Conservation (phyloP, 2,888 invertebrate genomes). For the Noctua pronuba region DNA sequence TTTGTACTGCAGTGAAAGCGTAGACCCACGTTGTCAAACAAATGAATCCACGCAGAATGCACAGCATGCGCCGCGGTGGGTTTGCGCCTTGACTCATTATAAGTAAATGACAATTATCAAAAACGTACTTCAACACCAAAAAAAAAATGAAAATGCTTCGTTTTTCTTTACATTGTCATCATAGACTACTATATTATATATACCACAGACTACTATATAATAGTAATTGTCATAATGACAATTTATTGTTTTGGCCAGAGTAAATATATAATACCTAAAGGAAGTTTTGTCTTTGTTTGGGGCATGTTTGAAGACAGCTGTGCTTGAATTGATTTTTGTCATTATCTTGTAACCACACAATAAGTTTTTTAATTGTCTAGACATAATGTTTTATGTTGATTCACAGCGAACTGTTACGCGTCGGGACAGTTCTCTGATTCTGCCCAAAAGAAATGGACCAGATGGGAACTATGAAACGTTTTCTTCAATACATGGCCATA, state of each 20-base stretch:
- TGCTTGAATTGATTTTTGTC: neutral
- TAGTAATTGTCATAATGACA: constrained; percentile 15
- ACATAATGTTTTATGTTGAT: constrained; percentile 82
- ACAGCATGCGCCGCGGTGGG: too few species aligned
- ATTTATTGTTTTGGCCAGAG: neutral
- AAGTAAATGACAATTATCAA: too few species aligned
- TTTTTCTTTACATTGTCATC: neutral
- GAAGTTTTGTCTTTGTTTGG: neutral
- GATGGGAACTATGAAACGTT: constrained; percentile 67
- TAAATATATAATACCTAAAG: neutral
- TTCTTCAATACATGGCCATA: constrained; percentile 66
- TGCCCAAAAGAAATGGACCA: constrained; percentile 57
- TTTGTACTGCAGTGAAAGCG: too few species aligned
- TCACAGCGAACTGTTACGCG: constrained; percentile 82
- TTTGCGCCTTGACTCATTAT: too few species aligned
- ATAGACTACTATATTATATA: too few species aligned
- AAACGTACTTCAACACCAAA: neutral
- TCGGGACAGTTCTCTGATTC: constrained; percentile 82
- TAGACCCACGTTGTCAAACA: too few species aligned
- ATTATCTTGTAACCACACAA: neutral
- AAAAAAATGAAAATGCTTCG: too few species aligned
- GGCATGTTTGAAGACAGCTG: neutral
- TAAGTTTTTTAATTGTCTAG: constrained; percentile 7
- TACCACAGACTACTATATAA: too few species aligned
- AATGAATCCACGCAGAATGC: too few species aligned